These are phyloP conservation scores for Elysia chlorotica DNA, from an alignment of 1,140 invertebrate genomes.

Conservation along the genomic window DNA sequence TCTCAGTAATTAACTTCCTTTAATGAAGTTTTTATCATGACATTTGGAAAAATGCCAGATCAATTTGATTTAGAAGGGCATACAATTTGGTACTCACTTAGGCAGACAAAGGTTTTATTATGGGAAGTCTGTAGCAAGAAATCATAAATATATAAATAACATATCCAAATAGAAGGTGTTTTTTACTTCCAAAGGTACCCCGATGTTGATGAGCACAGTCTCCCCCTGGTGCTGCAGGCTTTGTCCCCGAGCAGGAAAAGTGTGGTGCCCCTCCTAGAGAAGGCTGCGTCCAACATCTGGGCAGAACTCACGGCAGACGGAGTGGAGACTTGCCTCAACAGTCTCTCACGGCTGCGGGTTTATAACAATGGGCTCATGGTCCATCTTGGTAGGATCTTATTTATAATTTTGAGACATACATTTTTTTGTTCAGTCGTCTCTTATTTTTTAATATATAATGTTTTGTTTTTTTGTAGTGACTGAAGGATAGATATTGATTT, in stretches of 20 bases:
- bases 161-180: neutral
- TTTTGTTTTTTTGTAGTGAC: neutral
- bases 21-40: neutral
- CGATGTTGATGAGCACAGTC: conserved; percentile 5
- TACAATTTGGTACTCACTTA: no score
- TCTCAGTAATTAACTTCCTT: neutral
- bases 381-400: conserved; percentile 1
- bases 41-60: neutral
- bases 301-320: neutral
- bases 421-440: neutral
- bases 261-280: conserved; percentile 8
- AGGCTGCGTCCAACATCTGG: neutral
- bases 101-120: no score
- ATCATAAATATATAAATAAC: no score
- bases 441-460: neutral
- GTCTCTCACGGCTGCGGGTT: neutral
- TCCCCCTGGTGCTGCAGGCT: neutral
- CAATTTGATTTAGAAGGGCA: no score
- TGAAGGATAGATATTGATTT: neutral
- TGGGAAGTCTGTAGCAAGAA: no score
- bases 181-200: neutral
- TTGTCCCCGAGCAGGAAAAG: neutral
- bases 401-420: neutral
- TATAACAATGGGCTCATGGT: neutral
- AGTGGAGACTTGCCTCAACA: neutral